These are phyloP conservation scores for Strigamia maritima DNA, from an alignment of 2,888 invertebrate genomes.

Conservation along the genomic window DNA sequence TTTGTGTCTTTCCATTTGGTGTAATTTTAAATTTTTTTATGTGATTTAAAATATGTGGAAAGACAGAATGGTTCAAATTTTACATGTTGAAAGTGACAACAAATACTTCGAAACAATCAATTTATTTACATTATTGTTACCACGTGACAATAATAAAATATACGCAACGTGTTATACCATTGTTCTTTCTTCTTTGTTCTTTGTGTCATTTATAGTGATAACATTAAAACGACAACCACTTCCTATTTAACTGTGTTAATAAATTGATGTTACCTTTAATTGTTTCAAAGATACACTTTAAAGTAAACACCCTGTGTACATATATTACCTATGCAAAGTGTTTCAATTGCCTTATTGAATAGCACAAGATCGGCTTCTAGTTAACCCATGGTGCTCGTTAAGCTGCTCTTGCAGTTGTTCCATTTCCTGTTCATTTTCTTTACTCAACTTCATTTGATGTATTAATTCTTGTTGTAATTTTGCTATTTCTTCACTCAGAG, in stretches of 20 bases:
- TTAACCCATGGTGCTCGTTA: not conserved
- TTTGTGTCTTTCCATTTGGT: not conserved
- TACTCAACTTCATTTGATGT: conserved; percentile 16
- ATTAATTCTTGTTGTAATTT: conserved; percentile 36
- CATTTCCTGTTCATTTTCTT: not conserved
- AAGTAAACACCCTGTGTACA: too few relatives aligned
- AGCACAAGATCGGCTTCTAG: not conserved
- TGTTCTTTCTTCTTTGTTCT: too few relatives aligned
- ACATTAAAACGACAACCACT: too few relatives aligned
- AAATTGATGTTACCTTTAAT: too few relatives aligned
- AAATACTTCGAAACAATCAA: too few relatives aligned
- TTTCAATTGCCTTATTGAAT: not conserved
- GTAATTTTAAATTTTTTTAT: not conserved
- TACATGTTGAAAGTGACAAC: not conserved
- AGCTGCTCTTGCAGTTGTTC: not conserved
- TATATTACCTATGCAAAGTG: not conserved
- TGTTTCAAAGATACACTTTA: too few relatives aligned
- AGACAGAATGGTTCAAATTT: not conserved
- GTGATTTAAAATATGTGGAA: not conserved
- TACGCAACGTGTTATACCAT: too few relatives aligned
- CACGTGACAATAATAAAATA: too few relatives aligned
- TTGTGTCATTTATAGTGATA: too few relatives aligned
- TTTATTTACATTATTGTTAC: too few relatives aligned
- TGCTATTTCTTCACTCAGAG: conserved; percentile 35
- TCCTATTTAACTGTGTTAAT: too few relatives aligned